A percentile compares a stretch with the other conserved stretches of the same genome.
Evolutionary conservation across 2,888 invertebrate species (phyloP).

Genomic region (Cetonia aurata): DNA sequence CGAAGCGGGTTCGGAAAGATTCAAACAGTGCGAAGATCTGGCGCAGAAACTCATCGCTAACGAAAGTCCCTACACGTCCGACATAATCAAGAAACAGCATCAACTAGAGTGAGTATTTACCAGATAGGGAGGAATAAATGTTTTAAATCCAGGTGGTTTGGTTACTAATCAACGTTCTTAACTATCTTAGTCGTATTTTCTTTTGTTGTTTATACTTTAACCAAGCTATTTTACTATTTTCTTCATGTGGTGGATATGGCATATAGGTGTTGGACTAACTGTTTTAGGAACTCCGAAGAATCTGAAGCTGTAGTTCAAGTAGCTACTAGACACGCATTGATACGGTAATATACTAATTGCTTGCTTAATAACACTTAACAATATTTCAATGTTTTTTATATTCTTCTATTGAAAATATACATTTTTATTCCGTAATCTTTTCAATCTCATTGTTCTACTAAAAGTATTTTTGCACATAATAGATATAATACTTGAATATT

Average conservation of each 20-base stretch:
- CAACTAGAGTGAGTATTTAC: slow-evolving; percentile 79
- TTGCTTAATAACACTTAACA: too few species aligned
- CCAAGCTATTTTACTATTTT: neutral
- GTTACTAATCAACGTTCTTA: slow-evolving; percentile 23
- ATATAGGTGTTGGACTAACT: slow-evolving; percentile 61
- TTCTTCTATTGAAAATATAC: too few species aligned
- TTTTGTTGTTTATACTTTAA: slow-evolving; percentile 10
- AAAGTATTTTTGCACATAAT: too few species aligned
- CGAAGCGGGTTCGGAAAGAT: slow-evolving; percentile 90
- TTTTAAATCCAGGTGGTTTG: slow-evolving; percentile 33
- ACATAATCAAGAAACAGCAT: slow-evolving; percentile 88
- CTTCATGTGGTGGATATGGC: slow-evolving; percentile 44
- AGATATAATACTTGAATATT: too few species aligned
- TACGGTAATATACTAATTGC: slow-evolving; percentile 66
- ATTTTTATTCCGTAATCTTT: too few species aligned
- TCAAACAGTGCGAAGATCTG: slow-evolving; percentile 89
- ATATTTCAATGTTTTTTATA: too few species aligned
- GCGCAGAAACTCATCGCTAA: slow-evolving; percentile 89
- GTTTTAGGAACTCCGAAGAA: slow-evolving; percentile 60
- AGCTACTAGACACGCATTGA: slow-evolving; percentile 66
- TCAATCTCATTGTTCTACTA: too few species aligned
- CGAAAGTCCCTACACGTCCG: slow-evolving; percentile 86
- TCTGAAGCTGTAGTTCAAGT: slow-evolving; percentile 70
- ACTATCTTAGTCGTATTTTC: neutral
- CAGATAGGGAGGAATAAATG: neutral